Conservation (phyloP, 2,888 invertebrate genomes). For the Oxyteleia sp. region DNA sequence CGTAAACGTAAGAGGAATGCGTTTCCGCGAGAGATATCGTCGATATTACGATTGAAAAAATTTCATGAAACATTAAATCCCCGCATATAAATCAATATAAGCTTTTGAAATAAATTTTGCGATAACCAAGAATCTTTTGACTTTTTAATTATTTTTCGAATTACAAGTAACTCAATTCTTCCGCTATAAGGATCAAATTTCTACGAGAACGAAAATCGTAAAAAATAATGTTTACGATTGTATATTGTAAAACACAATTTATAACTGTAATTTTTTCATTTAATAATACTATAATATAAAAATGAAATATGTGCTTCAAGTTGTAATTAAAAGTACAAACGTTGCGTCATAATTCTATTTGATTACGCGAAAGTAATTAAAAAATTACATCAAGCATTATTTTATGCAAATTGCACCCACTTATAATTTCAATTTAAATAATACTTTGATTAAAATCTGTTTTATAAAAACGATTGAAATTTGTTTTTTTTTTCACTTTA, state of each 20-base stretch:
- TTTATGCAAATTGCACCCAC: not conserved
- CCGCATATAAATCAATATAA: slow-evolving; percentile 30
- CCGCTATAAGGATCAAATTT: too few species aligned
- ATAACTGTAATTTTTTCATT: not conserved
- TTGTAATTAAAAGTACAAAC: not conserved
- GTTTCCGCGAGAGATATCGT: slow-evolving; percentile 25
- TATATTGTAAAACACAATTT: not conserved
- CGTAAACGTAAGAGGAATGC: slow-evolving; percentile 10
- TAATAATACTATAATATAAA: not conserved
- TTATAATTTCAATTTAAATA: too few species aligned
- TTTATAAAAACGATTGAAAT: too few species aligned
- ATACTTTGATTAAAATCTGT: too few species aligned
- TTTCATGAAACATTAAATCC: slow-evolving; percentile 37
- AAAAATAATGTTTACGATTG: too few species aligned
- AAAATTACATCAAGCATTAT: not conserved
- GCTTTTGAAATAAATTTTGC: slow-evolving; percentile 17
- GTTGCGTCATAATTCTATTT: not conserved
- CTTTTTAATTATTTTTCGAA: too few species aligned
- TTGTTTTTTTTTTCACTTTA: too few species aligned
- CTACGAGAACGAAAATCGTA: too few species aligned
- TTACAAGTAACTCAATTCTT: not conserved
- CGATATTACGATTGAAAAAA: slow-evolving; percentile 39
- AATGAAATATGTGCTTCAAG: not conserved
- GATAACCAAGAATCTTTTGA: too few species aligned
- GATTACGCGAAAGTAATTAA: not conserved